A percentile compares a stretch with the other conserved stretches of the same genome.
These are phyloP conservation scores for Chrysina gloriosa DNA, from an alignment of 2,888 invertebrate species.

Conservation along the genomic window DNA sequence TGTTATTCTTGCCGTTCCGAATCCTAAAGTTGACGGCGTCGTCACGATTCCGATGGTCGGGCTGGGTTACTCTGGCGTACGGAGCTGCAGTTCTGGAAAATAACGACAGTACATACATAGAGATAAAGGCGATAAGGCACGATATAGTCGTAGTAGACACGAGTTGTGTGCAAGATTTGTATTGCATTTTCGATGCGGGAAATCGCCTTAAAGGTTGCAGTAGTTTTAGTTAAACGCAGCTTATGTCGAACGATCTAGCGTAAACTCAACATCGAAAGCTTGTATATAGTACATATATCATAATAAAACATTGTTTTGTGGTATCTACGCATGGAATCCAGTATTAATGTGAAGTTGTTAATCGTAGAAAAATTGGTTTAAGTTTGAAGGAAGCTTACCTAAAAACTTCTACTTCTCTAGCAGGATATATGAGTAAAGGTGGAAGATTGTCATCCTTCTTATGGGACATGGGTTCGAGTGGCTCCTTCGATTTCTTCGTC, in stretches of 20 bases:
- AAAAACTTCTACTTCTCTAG: constrained; percentile 47
- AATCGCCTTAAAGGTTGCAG: too few species aligned
- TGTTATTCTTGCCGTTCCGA: constrained; percentile 30
- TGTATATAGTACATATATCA: too few species aligned
- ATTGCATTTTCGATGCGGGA: too few species aligned
- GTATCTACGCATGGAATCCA: neutral
- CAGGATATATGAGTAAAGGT: constrained; percentile 46
- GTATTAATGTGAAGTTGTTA: neutral
- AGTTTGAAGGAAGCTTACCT: constrained; percentile 53
- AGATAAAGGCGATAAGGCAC: too few species aligned
- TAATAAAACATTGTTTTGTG: too few species aligned
- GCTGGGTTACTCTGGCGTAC: constrained; percentile 66
- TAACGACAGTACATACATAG: too few species aligned
- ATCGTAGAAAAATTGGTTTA: too few species aligned
- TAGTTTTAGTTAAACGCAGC: too few species aligned
- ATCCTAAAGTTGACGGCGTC: constrained; percentile 50
- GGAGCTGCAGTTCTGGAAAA: constrained; percentile 63
- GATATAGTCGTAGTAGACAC: too few species aligned
- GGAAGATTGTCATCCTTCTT: constrained; percentile 15
- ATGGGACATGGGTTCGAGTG: neutral
- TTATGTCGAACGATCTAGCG: too few species aligned
- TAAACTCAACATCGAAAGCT: too few species aligned
- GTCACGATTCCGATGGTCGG: constrained; percentile 56
- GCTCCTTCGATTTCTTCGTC: neutral
- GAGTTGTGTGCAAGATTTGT: too few species aligned